Percentiles rank a stretch among this genome's conserved stretches.
phyloP scores from a whole-genome alignment of 2,797 vertebrate species.

The Tadarida brasiliensis region DNA sequence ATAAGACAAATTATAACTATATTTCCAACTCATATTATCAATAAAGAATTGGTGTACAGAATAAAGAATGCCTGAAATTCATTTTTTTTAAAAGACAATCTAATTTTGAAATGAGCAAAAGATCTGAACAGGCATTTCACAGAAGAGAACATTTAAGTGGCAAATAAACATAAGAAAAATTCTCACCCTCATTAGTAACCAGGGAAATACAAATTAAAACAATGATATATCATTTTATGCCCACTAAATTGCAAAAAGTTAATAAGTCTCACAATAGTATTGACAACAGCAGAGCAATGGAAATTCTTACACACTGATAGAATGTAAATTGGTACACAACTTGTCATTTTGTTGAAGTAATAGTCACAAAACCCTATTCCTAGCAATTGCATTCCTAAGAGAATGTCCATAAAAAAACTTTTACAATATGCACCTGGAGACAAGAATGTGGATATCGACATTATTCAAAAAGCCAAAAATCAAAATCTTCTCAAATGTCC shows the following conservation, averaged over 20 bases:
- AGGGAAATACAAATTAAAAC: background rate
- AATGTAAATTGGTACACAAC: background rate
- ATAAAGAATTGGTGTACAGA: background rate
- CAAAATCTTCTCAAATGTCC: background rate
- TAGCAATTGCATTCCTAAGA: background rate
- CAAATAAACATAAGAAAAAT: conserved; percentile 18
- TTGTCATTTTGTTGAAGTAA: conserved; percentile 39
- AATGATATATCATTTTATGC: conserved; percentile 6
- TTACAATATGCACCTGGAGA: background rate
- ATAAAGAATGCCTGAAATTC: background rate
- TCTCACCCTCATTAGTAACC: background rate
- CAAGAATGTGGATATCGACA: conserved; percentile 33
- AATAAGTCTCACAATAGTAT: background rate
- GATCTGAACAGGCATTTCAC: conserved; percentile 8
- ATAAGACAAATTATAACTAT: background rate
- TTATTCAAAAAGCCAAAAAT: conserved; percentile 45
- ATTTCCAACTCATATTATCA: background rate
- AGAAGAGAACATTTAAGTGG: background rate
- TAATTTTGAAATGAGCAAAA: conserved; percentile 17
- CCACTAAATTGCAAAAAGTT: background rate
- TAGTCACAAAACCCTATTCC: background rate
- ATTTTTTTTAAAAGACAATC: background rate
- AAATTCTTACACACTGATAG: background rate
- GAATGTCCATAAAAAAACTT: conserved; percentile 4
- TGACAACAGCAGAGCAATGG: background rate